A percentile compares a stretch with the other conserved stretches of the same genome.
phyloP scores from a whole-genome alignment of 2,797 vertebrate genomes.

The Neosilurus hyrtlii region DNA sequence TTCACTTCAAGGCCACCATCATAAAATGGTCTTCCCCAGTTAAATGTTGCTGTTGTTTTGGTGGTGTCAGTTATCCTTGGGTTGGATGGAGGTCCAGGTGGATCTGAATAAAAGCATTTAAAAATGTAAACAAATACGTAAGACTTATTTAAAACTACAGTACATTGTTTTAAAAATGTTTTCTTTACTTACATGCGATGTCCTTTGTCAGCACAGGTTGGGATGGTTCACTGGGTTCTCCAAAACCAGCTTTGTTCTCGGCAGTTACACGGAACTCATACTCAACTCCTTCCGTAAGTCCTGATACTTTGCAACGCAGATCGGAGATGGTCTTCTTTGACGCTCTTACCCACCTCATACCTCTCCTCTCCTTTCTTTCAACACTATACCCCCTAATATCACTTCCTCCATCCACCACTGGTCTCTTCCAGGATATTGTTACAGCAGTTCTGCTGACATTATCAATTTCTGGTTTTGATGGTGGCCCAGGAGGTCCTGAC shows the following conservation, averaged over 20 bases:
- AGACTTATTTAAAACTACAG: background rate
- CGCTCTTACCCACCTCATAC: constrained; percentile 96
- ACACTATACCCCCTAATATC: constrained; percentile 94
- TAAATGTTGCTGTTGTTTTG: constrained; percentile 89
- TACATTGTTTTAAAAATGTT: constrained; percentile 5
- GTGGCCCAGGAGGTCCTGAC: constrained; percentile 89
- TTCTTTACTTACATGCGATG: constrained; percentile 86
- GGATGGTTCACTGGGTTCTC: constrained; percentile 90
- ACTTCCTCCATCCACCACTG: constrained; percentile 88
- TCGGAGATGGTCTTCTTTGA: constrained; percentile 91
- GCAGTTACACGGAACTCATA: constrained; percentile 98
- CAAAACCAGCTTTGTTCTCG: constrained; percentile 97
- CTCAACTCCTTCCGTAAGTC: constrained; percentile 90
- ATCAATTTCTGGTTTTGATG: constrained; percentile 89
- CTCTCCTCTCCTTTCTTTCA: constrained; percentile 93
- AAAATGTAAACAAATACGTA: background rate
- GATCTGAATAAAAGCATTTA: constrained; percentile 74
- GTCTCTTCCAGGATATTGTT: constrained; percentile 95
- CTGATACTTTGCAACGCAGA: constrained; percentile 92
- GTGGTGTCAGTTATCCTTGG: constrained; percentile 91
- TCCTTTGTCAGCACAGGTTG: constrained; percentile 87
- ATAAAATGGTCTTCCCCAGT: constrained; percentile 92
- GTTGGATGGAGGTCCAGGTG: constrained; percentile 96
- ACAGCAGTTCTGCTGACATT: constrained; percentile 87
- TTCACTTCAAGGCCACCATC: constrained; percentile 94